Evolutionary conservation across 2,797 vertebrate species (phyloP), one percentile per base, ranked within the genome.

Genomic region (Eidolon dupreanum): DNA sequence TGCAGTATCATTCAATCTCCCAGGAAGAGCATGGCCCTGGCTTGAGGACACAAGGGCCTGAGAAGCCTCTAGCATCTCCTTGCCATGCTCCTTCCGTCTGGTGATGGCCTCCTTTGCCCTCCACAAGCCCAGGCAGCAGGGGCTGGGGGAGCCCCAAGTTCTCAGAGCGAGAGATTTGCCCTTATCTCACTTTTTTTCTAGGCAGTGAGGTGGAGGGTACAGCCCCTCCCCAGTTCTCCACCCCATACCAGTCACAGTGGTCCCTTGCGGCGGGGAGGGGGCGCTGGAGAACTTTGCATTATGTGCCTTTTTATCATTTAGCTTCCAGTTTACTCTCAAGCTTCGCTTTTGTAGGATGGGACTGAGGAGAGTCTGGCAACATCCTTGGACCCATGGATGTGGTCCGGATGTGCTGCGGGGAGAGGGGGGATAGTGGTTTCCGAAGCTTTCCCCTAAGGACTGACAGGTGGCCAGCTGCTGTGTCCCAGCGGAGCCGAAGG

Each of bases 21-120:
- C 22, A 1, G 55, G 22, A 33, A 33, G 33, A 33, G 33, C 33
- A 33, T 33, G 33, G 33, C 33, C 33, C 33, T 33, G 51, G 41
- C 73, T 16, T 3, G 8, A 49, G 61, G 28, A 55, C 3, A 0
- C 0, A 0, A 6, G 55, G 33, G 24, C 16, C 77, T 15, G 6
- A 12, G 55, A 22, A 7, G 59, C 53, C 55, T 41, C 73, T 31
- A 1, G 38, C 20, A 1, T 31, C 46, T 53, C 70, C 41, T 10
- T 2, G 11, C 55, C 59, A 24, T 11, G 24, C 1, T 43, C 0
- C 38, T 61, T 24, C 19, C 53, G 3, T 16, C 5, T 1, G 16
- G 63, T 6, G 20, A 79, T 38, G 59, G 57, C 28, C 51, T 26
- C 57, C n/a, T 43, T 1, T 33, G 33, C 74, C 13, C 53, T 51